Conservation (phyloP, 2,888 invertebrate genomes). For the Vesta saturnalis region DNA sequence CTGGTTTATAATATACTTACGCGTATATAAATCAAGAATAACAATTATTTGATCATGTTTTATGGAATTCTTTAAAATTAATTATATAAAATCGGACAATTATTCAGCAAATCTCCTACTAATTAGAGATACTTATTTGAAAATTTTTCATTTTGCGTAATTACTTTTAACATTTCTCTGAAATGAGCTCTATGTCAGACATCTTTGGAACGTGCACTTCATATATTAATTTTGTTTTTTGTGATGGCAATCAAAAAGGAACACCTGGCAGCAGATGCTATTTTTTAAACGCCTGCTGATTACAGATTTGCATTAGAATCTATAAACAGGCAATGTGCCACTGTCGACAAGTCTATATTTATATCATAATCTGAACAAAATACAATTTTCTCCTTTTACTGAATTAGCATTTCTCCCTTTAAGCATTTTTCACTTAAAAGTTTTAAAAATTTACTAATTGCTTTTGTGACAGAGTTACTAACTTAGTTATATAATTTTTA, state of each 20-base stretch:
- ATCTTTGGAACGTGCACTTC: constrained; percentile 20
- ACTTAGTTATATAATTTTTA: too few species aligned
- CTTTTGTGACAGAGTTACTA: too few species aligned
- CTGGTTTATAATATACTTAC: not conserved
- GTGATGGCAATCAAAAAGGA: constrained; percentile 26
- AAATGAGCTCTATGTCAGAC: not conserved
- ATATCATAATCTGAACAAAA: too few species aligned
- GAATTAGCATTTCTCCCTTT: too few species aligned
- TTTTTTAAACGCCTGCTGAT: constrained; percentile 20
- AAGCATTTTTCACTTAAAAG: too few species aligned
- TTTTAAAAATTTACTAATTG: too few species aligned
- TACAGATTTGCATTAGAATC: constrained; percentile 31
- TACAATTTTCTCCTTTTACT: too few species aligned
- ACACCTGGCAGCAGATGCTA: constrained; percentile 37
- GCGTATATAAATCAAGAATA: not conserved
- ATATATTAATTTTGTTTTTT: constrained; percentile 23
- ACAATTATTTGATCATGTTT: constrained; percentile 1
- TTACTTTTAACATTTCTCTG: constrained; percentile 14
- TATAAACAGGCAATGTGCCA: too few species aligned
- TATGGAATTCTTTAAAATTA: not conserved
- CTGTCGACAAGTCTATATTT: too few species aligned
- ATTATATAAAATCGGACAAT: not conserved
- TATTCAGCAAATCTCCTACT: not conserved
- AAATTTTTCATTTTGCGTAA: constrained; percentile 6
- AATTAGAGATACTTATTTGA: not conserved